Evolutionary conservation across 2,113 vertebrate genomes (phyloP).

Genomic region (Malurus melanocephalus): DNA sequence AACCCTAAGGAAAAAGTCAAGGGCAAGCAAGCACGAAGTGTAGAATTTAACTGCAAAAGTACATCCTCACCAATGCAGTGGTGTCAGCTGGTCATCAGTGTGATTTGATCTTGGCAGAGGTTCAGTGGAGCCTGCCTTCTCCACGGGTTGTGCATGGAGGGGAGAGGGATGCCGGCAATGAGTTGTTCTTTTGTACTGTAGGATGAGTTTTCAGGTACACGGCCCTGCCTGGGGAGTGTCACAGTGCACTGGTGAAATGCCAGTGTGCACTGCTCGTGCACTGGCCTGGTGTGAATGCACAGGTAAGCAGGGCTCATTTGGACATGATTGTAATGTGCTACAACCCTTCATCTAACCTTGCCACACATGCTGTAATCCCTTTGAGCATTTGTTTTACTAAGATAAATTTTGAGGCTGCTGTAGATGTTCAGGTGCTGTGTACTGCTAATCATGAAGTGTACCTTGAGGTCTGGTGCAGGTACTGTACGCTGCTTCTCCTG

Average conservation of each 20-base stretch:
- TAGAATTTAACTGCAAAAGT: not conserved
- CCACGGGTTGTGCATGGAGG: accelerated
- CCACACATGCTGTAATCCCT: slow-evolving; percentile 39
- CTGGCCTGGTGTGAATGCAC: not conserved
- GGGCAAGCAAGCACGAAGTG: not conserved
- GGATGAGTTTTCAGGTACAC: accelerated
- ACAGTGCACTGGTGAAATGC: not conserved
- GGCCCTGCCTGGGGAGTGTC: not conserved
- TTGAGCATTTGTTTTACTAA: slow-evolving; percentile 37
- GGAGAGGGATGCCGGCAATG: not conserved
- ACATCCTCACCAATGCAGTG: not conserved
- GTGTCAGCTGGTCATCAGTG: not conserved
- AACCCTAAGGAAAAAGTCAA: not conserved
- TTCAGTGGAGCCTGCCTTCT: not conserved
- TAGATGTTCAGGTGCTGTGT: slow-evolving; percentile 59
- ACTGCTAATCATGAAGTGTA: slow-evolving; percentile 53
- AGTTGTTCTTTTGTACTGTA: not conserved
- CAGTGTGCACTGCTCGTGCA: not conserved
- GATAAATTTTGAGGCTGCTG: slow-evolving; percentile 37
- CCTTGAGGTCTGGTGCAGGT: slow-evolving; percentile 50
- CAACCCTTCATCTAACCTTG: slow-evolving; percentile 3
- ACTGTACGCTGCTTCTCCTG: slow-evolving; percentile 42
- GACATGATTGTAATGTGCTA: not conserved
- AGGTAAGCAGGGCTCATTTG: slow-evolving; percentile 12
- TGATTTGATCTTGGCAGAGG: not conserved